Conservation (phyloP, 2,888 invertebrate genomes). For the Scaptomyza flava region DNA sequence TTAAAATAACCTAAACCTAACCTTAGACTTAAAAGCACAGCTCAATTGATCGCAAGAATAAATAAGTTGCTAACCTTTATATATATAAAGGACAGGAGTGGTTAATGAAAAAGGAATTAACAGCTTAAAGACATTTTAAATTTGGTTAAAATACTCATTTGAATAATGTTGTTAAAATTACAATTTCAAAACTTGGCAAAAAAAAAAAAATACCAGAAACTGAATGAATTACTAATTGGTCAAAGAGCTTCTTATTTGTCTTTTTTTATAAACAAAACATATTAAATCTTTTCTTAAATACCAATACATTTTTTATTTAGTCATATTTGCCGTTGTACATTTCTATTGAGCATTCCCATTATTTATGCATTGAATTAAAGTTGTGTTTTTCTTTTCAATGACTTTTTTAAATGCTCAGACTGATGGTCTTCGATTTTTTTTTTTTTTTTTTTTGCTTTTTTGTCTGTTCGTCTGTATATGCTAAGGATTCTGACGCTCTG, state of each 20-base stretch:
- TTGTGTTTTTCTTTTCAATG: constrained; percentile 3
- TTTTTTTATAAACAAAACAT: neutral
- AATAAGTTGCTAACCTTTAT: neutral
- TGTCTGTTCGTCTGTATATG: constrained; percentile 5
- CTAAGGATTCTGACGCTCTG: constrained; percentile 37
- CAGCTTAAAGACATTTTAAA: too few relatives aligned
- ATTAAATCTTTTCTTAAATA: neutral
- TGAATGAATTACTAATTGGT: too few relatives aligned
- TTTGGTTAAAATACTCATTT: too few relatives aligned
- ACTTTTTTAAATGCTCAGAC: constrained; percentile 11
- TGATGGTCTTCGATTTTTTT: neutral
- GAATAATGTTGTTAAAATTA: too few relatives aligned
- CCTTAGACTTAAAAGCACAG: neutral
- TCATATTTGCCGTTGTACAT: too few relatives aligned
- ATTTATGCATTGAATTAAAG: constrained; percentile 21
- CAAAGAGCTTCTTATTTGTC: too few relatives aligned
- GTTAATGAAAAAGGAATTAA: too few relatives aligned
- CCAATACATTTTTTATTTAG: neutral
- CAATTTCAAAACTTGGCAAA: too few relatives aligned
- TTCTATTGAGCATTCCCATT: constrained; percentile 18
- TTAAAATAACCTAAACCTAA: constrained; percentile 13
- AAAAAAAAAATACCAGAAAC: too few relatives aligned
- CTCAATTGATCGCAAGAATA: constrained; percentile 2
- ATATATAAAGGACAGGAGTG: neutral
- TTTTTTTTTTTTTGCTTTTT: neutral